These are phyloP conservation scores for Nibea albiflora DNA, from an alignment of 2,113 vertebrate species.

Conservation along the genomic window DNA sequence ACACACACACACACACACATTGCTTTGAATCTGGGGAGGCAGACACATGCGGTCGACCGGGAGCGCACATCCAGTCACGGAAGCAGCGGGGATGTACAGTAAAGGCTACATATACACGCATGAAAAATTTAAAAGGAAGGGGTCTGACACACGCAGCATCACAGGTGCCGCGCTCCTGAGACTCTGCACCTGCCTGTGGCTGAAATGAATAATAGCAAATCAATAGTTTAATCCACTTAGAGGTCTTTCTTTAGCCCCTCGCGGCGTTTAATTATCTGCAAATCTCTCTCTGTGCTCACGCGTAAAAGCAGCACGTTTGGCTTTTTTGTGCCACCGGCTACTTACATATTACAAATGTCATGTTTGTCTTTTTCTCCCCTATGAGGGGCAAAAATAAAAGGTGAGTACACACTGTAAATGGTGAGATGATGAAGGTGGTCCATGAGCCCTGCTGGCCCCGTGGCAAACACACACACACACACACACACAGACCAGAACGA, in stretches of 20 bases:
- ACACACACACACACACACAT: slow-evolving; percentile 53
- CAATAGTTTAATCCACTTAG: neutral
- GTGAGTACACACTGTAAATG: neutral
- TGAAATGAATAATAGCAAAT: neutral
- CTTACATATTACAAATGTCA: neutral
- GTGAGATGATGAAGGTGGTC: slow-evolving; percentile 4
- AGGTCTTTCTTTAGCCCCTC: neutral
- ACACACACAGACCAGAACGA: neutral
- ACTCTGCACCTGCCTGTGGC: neutral
- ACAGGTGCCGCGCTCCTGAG: neutral
- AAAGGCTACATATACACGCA: slow-evolving; percentile 2
- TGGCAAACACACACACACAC: neutral
- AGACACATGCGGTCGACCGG: slow-evolving; percentile 51
- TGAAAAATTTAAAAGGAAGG: slow-evolving; percentile 24
- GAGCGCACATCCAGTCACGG: slow-evolving; percentile 66
- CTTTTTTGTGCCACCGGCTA: neutral
- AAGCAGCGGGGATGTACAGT: slow-evolving; percentile 48
- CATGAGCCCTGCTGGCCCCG: slow-evolving; percentile 9
- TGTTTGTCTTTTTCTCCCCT: neutral
- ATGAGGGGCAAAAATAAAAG: neutral
- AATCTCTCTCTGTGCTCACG: neutral
- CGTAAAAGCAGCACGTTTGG: neutral
- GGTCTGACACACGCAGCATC: slow-evolving; percentile 33
- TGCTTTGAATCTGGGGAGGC: slow-evolving; percentile 64
- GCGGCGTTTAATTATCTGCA: neutral